Evolutionary conservation across 1,140 invertebrate species (phyloP).

Genomic region (Scaptomyza hsui): DNA sequence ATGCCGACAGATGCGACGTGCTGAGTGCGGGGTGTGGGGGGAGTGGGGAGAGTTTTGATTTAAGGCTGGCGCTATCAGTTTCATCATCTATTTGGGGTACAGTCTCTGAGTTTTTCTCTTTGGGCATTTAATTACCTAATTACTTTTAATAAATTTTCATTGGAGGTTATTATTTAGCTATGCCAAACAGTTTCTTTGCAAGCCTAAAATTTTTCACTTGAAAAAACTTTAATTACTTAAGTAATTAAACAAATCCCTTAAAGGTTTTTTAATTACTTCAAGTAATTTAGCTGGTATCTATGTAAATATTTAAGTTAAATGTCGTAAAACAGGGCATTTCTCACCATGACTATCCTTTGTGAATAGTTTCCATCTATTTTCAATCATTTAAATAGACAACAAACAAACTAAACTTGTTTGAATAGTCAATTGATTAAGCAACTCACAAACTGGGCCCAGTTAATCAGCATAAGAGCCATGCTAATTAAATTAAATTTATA

Average conservation of each 20-base stretch:
- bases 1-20: constrained; percentile 36
- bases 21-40: neutral
- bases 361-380: neutral
- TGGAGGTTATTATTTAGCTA: too few species aligned
- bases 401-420: constrained; percentile 4
- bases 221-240: neutral
- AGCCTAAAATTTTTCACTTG: too few species aligned
- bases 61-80: constrained; percentile 30
- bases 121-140: neutral
- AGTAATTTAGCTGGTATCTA: too few species aligned
- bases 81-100: constrained; percentile 30
- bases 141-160: too few species aligned
- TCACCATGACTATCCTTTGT: neutral
- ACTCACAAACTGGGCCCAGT: neutral
- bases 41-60: constrained; percentile 4
- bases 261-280: too few species aligned
- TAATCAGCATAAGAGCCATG: constrained; percentile 36
- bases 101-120: constrained; percentile 10
- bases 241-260: neutral
- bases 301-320: neutral
- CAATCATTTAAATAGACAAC: constrained; percentile 1
- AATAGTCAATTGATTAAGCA: constrained; percentile 3
- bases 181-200: too few species aligned
- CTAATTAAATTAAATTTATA: constrained; percentile 32
- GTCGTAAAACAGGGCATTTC: neutral